Base-by-base conservation (phyloP, 1,140 invertebrate genomes). In the Mactra quadrangularis region DNA sequence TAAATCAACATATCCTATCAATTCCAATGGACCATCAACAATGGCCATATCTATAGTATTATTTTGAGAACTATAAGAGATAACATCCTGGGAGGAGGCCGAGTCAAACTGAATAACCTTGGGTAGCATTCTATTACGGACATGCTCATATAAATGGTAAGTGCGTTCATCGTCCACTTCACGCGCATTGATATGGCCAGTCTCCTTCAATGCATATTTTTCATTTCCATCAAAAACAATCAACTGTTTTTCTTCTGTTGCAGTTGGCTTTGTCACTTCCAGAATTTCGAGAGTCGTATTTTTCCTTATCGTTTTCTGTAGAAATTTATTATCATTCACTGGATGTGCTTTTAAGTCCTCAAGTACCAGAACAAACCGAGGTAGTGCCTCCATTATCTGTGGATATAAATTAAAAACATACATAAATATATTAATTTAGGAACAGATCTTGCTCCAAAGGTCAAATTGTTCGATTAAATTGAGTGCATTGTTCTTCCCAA, bases 191-290 rank as follows among this genome's bases (percentile, higher is more conserved):
- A 64, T 19, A 19, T 45, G 15, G 1, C 41, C 60, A n/a, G 35
- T 22, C 22, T 64, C 60, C 25, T 35, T 64, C 25, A 64, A 64
- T n/a, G 35, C 38, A n/a, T 64, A 64, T 64, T 31, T 64, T 4
- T 6, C 7, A 22, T 9, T 1, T 22, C 60, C 60, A n/a, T 64
- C 60, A 3, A 1, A 38, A 15, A 15, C 35, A n/a, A n/a, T n/a
- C 3, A 45, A 6, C 19, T 17, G 6, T 33, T 3, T 45, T 27
- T 15, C 3, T 3, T 45, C 35, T 15, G 4, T n/a, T 0, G 7
- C 0, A 13, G 64, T 4, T 31, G 19, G 3, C 13, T 15, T 47
- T 22, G 29, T 11, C n/a, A 47, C 31, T 31, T 41, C 27, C 1
- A 68, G 6, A 50, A 68, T 15, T 68, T 68, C 64, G 1, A 68